phyloP scores from a whole-genome alignment of 2,113 vertebrate genomes.

The Xenopus laevis region DNA sequence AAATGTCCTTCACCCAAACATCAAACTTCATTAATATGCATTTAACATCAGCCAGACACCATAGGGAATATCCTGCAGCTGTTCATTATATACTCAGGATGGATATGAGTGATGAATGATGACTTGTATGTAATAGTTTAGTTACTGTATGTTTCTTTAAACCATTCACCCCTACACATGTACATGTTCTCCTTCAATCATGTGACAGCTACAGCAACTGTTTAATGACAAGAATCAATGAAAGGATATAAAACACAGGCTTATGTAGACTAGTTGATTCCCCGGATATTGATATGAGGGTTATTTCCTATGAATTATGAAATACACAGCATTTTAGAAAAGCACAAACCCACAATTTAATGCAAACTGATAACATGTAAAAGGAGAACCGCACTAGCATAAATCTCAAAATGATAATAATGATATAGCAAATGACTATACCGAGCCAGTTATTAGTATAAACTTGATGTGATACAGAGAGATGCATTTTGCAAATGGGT shows the following conservation, averaged over 20 bases:
- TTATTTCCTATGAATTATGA: no score
- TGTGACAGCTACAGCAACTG: constrained; percentile 29
- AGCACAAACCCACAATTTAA: no score
- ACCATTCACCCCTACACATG: not conserved
- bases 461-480: no score
- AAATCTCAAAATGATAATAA: no score
- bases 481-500: no score
- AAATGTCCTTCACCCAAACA: not conserved
- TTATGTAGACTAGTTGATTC: not conserved
- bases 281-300: not conserved
- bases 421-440: no score
- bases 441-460: no score
- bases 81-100: constrained; percentile 1
- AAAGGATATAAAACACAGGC: constrained; percentile 5
- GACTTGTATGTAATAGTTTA: not conserved
- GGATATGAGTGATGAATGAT: constrained; percentile 10
- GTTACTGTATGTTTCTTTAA: not conserved
- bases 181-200: constrained; percentile 17
- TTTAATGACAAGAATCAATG: constrained; percentile 37
- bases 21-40: not conserved
- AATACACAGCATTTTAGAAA: no score
- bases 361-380: no score
- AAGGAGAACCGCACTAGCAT: no score
- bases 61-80: constrained; percentile 24
- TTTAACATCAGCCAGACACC: not conserved